Evolutionary conservation across 2,797 vertebrate species (phyloP), one percentile per base, ranked within the genome.

Genomic region (Ibycter americanus): DNA sequence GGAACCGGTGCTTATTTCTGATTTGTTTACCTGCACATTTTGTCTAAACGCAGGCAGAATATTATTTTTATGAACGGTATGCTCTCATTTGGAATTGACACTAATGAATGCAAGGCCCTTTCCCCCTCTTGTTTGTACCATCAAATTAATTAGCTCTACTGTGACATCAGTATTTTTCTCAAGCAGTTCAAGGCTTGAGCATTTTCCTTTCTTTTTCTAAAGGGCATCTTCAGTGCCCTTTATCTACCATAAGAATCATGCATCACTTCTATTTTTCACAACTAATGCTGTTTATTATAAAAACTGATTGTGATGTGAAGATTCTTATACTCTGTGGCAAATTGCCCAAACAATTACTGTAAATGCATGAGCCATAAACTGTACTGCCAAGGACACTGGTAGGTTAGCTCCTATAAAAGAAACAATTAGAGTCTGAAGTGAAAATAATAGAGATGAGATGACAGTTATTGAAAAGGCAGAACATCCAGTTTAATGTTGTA

Each of bases 341-440:
- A 98, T 96, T 98, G 94, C 92, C 95, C 96, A 97, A 97, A 98
- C 82, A 97, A 97, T 97, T 97, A 97, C 93, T 96, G 74, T 95
- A 97, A 97, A 93, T 96, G 90, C 80, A 97, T 95, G 90, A 83
- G 89, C 88, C 90, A 89, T 96, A 97, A 96, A 98, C 84, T 96
- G 83, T 89, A 97, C 92, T 96, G 95, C 93, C 94, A 98, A 98
- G 97, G 96, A 97, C 94, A 97, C 90, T 90, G 89, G 94, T 92
- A 97, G 92, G 96, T 97, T 97, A 96, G 93, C 90, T 92, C 65
- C 82, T 94, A 97, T 97, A 97, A 98, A 98, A 96, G 95, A 97
- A 96, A 97, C 93, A 97, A 97, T 98, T 97, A 98, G 95, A 91
- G 76, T 96, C 90, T 96, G 91, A 97, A 90, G 96, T 97, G 95